Evolutionary conservation across 2,113 vertebrate genomes (phyloP), one percentile per base, ranked within the genome.

Genomic region (Dipodomys stephensi): DNA sequence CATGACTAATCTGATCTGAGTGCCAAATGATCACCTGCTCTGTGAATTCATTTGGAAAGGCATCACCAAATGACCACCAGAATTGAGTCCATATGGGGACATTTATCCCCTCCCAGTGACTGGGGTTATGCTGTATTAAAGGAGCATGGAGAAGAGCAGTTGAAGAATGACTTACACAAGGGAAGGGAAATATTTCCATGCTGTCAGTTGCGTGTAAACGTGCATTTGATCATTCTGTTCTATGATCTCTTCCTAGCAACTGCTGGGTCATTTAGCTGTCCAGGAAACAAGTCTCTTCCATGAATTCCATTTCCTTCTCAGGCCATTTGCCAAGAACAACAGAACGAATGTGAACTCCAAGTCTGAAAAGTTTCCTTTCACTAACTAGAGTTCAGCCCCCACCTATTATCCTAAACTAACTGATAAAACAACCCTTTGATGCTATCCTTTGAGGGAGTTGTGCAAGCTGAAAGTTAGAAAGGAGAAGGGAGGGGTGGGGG

Each of bases 391-490:
- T 98, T 97, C 96, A 97, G 98, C 97, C 97, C 67, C 49, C 89
- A 96, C 96, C 97, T 98, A 96, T 98, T 98, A 97, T 95, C 96
- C 96, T 93, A 97, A 96, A 94, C 95, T 97, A 97, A 97, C 96
- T 97, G 98, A 98, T 98, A 98, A 98, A 98, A 95, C 77, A 97
- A 87, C 46, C 94, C 98, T 98, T 98, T 98, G 98, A 98, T 98
- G 97, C 97, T 96, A 93, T 91, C 92, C 97, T 97, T 96, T 96
- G 94, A 98, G 96, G 96, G 96, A 96, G 90, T 97, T 96, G 83
- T 96, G 96, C 90, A 97, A 97, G 95, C 88, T 94, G 95, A 96
- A 88, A 95, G 69, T 97, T 97, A 96, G 96, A 88, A 83, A 85
- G 91, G 94, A 95, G 10, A 16, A 11, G 91, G 85, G 91, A 93